A percentile compares a stretch with the other conserved stretches of the same genome.
Evolutionary conservation across 2,113 vertebrate species (phyloP).

Genomic region (Nothoprocta pentlandii): DNA sequence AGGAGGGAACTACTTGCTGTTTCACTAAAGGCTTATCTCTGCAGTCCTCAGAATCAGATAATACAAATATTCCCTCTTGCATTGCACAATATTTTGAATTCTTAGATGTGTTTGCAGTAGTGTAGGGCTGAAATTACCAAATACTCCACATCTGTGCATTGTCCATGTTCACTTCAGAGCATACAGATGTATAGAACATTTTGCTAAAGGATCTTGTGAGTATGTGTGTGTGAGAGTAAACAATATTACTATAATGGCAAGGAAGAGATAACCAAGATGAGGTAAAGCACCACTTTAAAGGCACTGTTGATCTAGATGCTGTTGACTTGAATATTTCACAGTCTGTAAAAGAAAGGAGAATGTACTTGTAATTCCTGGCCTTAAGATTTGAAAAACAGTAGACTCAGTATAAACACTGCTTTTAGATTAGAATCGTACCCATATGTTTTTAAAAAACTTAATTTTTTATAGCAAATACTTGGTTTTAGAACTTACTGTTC

Average conservation of each 20-base stretch:
- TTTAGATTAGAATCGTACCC: background rate
- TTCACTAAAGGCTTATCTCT: background rate
- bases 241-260: background rate
- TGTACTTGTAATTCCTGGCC: background rate
- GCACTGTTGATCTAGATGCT: slow-evolving; percentile 44
- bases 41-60: background rate
- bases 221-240: background rate
- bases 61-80: background rate
- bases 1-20: background rate
- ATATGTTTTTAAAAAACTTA: background rate
- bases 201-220: background rate
- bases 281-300: slow-evolving; percentile 51
- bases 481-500: background rate
- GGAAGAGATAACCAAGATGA: background rate
- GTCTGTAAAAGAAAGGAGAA: background rate
- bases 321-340: slow-evolving; percentile 24
- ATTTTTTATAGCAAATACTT: background rate
- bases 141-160: background rate
- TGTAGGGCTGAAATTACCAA: background rate
- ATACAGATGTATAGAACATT: background rate
- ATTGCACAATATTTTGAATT: background rate
- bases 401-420: background rate
- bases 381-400: background rate
- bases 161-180: background rate
- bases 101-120: background rate